Evolutionary conservation across 2,113 vertebrate genomes (phyloP).

Genomic region (Pelecanus crispus): DNA sequence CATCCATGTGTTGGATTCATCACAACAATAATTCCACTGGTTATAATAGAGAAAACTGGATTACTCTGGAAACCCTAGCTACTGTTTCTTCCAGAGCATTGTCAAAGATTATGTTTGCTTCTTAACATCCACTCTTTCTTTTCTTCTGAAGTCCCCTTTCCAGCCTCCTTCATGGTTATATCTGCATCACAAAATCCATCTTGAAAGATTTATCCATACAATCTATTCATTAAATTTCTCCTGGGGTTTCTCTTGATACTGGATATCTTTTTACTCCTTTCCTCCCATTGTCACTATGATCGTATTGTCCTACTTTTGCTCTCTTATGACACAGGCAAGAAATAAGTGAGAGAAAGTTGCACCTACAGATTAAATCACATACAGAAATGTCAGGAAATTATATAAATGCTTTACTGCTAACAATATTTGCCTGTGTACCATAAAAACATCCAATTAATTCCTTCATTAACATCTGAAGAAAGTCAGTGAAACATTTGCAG

Average conservation of each 20-base stretch:
- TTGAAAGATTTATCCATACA: not conserved
- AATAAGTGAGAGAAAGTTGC: not conserved
- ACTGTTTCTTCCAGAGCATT: not conserved
- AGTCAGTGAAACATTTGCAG: not conserved
- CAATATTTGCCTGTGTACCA: not conserved
- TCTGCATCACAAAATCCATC: not conserved
- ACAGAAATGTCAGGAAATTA: not conserved
- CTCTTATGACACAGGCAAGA: not conserved
- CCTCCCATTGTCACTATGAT: not conserved
- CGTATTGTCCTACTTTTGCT: not conserved
- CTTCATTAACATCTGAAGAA: not conserved
- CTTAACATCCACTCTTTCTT: not conserved
- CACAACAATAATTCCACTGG: not conserved
- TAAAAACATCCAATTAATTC: not conserved
- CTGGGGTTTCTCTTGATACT: not conserved
- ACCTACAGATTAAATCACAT: not conserved
- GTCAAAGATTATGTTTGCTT: not conserved
- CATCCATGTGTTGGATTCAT: not conserved
- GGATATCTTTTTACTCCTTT: not conserved
- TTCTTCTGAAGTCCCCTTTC: not conserved
- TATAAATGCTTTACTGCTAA: not conserved
- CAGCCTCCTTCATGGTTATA: not conserved
- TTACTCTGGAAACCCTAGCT: not conserved
- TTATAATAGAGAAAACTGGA: not conserved
- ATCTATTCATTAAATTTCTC: not conserved